Conservation (phyloP, 2,888 invertebrate species). For the Siphlonurus alternatus region DNA sequence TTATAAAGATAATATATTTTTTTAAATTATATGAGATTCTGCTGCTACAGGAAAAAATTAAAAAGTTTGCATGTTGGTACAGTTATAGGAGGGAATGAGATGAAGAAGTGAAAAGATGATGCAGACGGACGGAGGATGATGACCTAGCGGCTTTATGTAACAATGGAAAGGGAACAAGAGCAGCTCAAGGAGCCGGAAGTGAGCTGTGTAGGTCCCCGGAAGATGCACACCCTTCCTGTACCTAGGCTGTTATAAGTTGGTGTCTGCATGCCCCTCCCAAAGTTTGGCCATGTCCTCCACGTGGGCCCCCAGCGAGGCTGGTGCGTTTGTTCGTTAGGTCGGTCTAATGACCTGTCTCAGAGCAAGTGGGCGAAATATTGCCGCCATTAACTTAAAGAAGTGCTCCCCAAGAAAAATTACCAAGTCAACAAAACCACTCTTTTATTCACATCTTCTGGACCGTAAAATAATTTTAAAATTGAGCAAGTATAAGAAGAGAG, state of each 20-base stretch:
- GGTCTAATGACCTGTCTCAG: conserved; percentile 21
- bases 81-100: too few species aligned
- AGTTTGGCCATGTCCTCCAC: not conserved
- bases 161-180: too few species aligned
- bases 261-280: not conserved
- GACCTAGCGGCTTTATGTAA: too few species aligned
- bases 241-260: too few species aligned
- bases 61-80: too few species aligned
- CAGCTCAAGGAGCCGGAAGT: not conserved
- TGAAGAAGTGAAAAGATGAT: too few species aligned
- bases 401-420: conserved; percentile 21
- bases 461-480: conserved; percentile 13
- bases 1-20: too few species aligned
- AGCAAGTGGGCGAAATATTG: conserved; percentile 20
- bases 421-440: conserved; percentile 20
- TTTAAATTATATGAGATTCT: too few species aligned
- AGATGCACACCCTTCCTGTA: not conserved
- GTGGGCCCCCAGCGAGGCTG: not conserved
- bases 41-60: too few species aligned
- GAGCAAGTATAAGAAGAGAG: not conserved
- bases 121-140: too few species aligned
- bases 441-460: conserved; percentile 13
- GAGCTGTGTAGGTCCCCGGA: not conserved
- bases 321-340: conserved; percentile 13
- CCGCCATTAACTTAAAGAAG: conserved; percentile 20